A percentile compares a stretch with the other conserved stretches of the same genome.
These are phyloP conservation scores for Pogonomyrmex barbatus DNA, from an alignment of 1,140 invertebrate genomes.

Conservation along the genomic window DNA sequence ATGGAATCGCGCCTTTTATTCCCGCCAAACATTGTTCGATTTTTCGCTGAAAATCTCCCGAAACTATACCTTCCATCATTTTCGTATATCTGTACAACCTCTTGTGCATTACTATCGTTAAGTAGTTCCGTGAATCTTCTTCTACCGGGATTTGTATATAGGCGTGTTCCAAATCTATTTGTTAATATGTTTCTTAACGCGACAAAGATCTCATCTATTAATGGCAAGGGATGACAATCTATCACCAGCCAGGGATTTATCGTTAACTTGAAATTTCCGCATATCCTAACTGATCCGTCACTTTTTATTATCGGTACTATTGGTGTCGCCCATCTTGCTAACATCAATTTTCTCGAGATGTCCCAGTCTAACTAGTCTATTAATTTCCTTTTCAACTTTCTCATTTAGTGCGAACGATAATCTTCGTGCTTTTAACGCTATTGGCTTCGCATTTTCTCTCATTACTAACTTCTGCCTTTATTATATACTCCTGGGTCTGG, in stretches of 20 bases:
- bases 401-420: too few relatives aligned
- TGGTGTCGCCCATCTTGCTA: conserved; percentile 31
- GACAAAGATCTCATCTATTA: neutral
- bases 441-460: neutral
- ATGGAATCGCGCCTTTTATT: conserved; percentile 4
- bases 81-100: conserved; percentile 73
- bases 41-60: conserved; percentile 78
- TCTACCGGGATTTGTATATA: conserved; percentile 45
- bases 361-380: conserved; percentile 66
- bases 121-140: neutral
- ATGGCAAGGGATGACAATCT: neutral
- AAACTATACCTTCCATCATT: conserved; percentile 79
- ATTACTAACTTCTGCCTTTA: neutral
- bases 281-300: neutral
- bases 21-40: conserved; percentile 78
- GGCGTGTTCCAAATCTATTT: conserved; percentile 24
- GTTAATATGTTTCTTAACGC: neutral
- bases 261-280: conserved; percentile 49
- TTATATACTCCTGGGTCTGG: neutral
- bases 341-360: conserved; percentile 1
- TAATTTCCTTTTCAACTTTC: conserved; percentile 26
- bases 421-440: too few relatives aligned
- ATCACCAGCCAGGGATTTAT: conserved; percentile 13
- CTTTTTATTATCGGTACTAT: conserved; percentile 14
- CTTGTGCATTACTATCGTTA: conserved; percentile 70